Percentiles rank a stretch among this genome's conserved stretches.
Conservation (phyloP, 2,888 invertebrate species). For the Sipha maydis region DNA sequence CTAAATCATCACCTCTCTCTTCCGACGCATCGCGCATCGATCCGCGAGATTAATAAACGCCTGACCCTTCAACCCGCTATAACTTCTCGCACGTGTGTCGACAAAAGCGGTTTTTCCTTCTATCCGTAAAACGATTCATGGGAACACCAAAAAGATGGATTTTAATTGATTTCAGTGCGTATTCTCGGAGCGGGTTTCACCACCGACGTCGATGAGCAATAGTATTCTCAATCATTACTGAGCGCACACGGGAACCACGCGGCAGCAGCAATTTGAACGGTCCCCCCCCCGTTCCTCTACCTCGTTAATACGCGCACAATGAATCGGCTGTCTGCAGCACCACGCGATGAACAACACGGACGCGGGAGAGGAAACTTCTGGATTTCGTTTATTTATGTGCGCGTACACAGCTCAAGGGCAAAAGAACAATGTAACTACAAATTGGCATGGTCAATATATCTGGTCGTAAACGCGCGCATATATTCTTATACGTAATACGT, state of each 20-base stretch:
- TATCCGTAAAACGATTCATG: not conserved
- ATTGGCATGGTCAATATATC: conserved; percentile 41
- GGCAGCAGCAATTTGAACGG: not conserved
- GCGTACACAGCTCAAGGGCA: conserved; percentile 49
- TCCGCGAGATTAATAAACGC: conserved; percentile 44
- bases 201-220: not conserved
- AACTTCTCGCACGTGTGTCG: not conserved
- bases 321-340: not conserved
- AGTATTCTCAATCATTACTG: not conserved
- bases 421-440: conserved; percentile 47
- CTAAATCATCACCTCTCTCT: not conserved
- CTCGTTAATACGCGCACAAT: not conserved
- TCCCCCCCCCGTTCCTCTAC: not conserved
- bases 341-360: no score
- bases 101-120: not conserved
- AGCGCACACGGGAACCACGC: not conserved
- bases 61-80: not conserved
- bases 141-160: conserved; percentile 11
- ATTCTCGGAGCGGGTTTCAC: not conserved
- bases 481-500: not conserved
- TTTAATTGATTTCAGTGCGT: conserved; percentile 44
- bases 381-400: conserved; percentile 44
- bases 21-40: not conserved
- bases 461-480: not conserved
- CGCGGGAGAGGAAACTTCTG: not conserved